Evolutionary conservation across 2,888 invertebrate genomes (phyloP), one percentile per base, ranked within the genome.

Genomic region (Hypsopygia costalis): DNA sequence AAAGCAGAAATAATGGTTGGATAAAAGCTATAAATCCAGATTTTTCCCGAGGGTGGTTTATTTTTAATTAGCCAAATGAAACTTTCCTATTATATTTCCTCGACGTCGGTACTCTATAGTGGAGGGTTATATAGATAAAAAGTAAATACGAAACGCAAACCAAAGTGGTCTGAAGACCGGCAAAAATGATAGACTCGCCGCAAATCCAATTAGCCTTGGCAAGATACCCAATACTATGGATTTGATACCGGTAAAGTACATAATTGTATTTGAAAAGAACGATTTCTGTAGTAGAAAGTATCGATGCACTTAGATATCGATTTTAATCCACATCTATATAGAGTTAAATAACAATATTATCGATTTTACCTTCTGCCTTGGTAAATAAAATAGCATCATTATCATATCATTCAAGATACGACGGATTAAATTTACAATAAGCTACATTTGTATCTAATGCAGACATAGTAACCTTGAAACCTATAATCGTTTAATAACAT

Each of bases 41-140:
- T 74, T 66, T 71, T 76, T 69, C 72, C 69, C 72, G 47, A 49
- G 72, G 73, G 74, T 69, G 68, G 76, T 70, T 80, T 76, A 74
- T 80, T 85, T 83, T 83, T 85, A 85, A 85, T 85, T 83, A 86
- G 76, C 76, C 65, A 80, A 82, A 85, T 82, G 81, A 80, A 82
- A 82, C 75, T 82, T 82, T 76, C 73, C 77, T 75, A 78, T 81
- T 82, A 79, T 76, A 73, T 72, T 77, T 69, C 58, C 56, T 67
- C 66, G 62, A 63, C 69, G 75, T 58, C 64, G 64, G 69, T 63
- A 68, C 60, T 68, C 61, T 53, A 45, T 48, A 55, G 54, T 62
- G 1, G 12, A 11, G 7, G 1, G 31, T 11, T 11, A 34, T 63
- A 66, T 57, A 72, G 72, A 75, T 75, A 75, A 75, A 78, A 77